Evolutionary conservation across 2,888 invertebrate genomes (phyloP).

Genomic region (Aquatica leii): DNA sequence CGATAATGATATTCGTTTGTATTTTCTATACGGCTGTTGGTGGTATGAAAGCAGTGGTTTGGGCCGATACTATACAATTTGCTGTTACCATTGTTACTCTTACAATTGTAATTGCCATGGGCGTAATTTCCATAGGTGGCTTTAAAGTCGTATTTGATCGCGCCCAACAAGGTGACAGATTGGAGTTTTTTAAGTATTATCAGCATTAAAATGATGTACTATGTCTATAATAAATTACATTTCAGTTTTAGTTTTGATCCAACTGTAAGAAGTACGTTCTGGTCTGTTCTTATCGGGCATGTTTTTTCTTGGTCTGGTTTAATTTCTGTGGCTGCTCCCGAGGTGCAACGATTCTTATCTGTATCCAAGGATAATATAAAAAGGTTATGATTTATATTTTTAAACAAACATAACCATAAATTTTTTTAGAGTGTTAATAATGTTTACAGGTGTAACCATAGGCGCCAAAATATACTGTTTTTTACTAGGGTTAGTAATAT

Average conservation of each 20-base stretch:
- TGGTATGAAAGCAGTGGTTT: conserved; percentile 71
- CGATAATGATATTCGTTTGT: conserved; percentile 72
- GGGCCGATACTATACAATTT: conserved; percentile 66
- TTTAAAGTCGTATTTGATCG: conserved; percentile 65
- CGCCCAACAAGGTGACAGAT: conserved; percentile 63
- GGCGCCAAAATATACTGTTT: too few species aligned
- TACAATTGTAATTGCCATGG: conserved; percentile 60
- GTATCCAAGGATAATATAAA: conserved; percentile 66
- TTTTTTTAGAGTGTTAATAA: neutral
- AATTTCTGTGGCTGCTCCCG: conserved; percentile 65
- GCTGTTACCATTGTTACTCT: conserved; percentile 60
- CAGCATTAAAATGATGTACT: too few species aligned
- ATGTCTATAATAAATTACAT: too few species aligned
- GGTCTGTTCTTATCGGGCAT: conserved; percentile 66
- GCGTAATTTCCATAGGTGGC: conserved; percentile 48
- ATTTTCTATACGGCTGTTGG: conserved; percentile 78
- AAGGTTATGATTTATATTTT: conserved; percentile 49
- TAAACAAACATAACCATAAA: too few species aligned
- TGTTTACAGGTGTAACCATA: neutral
- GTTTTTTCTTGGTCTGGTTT: conserved; percentile 65
- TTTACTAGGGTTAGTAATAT: conserved; percentile 66
- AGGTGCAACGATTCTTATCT: conserved; percentile 68
- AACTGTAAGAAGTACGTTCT: conserved; percentile 67
- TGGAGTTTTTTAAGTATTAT: conserved; percentile 69
- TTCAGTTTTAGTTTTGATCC: conserved; percentile 57